Percentiles rank a stretch among this genome's conserved stretches.
Evolutionary conservation across 2,888 invertebrate species (phyloP).

Genomic region (Drosophila colorata): DNA sequence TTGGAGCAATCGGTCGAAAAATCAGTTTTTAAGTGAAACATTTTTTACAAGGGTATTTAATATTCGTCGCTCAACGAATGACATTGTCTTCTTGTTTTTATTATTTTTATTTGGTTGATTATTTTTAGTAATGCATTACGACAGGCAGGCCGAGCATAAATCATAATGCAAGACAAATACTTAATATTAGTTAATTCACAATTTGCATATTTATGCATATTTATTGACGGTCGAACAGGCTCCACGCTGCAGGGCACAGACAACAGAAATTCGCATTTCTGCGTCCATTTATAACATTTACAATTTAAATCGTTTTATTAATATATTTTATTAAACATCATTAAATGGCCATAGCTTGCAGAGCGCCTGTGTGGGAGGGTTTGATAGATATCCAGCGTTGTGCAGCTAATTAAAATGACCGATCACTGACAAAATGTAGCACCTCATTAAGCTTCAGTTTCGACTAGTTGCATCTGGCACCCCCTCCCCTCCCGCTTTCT

Average conservation of each 20-base stretch:
- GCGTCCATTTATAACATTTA: slow-evolving; percentile 18
- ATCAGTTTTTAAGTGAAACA: too few relatives aligned
- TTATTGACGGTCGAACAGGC: slow-evolving; percentile 41
- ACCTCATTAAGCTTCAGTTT: slow-evolving; percentile 9
- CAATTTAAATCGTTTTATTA: slow-evolving; percentile 35
- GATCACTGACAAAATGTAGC: slow-evolving; percentile 28
- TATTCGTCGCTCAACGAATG: too few relatives aligned
- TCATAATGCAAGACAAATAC: slow-evolving; percentile 66
- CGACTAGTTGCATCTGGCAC: neutral
- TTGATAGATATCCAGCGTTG: slow-evolving; percentile 19
- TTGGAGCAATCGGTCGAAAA: too few relatives aligned
- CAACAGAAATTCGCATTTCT: slow-evolving; percentile 6
- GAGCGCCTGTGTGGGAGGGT: slow-evolving; percentile 14
- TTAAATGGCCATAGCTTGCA: slow-evolving; percentile 4
- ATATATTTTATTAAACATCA: slow-evolving; percentile 27
- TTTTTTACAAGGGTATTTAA: too few relatives aligned
- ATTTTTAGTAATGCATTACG: slow-evolving; percentile 18
- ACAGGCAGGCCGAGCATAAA: slow-evolving; percentile 27
- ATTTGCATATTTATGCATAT: slow-evolving; percentile 63
- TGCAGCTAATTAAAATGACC: slow-evolving; percentile 61
- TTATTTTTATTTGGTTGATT: slow-evolving; percentile 7
- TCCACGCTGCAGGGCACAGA: slow-evolving; percentile 11
- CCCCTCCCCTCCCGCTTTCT: neutral
- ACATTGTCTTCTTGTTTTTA: neutral
- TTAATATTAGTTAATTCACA: slow-evolving; percentile 65